Base-by-base conservation (phyloP, 2,113 vertebrate genomes). In the Quiscalus mexicanus region DNA sequence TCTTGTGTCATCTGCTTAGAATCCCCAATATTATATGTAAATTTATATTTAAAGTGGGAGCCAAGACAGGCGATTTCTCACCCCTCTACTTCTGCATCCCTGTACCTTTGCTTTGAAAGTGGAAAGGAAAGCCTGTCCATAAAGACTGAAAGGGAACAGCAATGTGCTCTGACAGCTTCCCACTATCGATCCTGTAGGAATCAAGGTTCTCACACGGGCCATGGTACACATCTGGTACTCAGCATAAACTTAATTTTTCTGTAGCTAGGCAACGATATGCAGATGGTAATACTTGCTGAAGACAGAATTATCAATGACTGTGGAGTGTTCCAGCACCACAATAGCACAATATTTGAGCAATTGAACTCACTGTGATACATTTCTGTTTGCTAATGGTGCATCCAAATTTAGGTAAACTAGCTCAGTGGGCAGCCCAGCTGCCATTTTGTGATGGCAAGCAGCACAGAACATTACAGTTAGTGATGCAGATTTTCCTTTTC, bases 221-320 rank as follows among this genome's bases (percentile, higher is more conserved):
- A 28, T 22, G 23, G 16, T 53, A 70, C 53, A 64, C 47, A 84
- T 31, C 59, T 80, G 63, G 23, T 58, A 45, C 33, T 84, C 52
- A 47, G 15, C 39, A 70, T 60, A 84, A 90, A 65, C 27, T 65
- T 65, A 64, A 33, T 76, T 78, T 45, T 83, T 28, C 31, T 90
- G 70, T 74, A 87, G 19, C 75, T 88, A 94, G 39, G 69, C 64
- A 85, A 63, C 17, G 2, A 67, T 84, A 49, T 64, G 31, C 42
- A 77, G 85, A 77, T 59, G 55, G 55, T 59, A 76, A 82, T 73
- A 62, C 70, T 87, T 89, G 42, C 58, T 85, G 81, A 87, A 89
- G 47, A 87, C 49, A 82, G 56, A 79, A n/a, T 89, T 59, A 84
- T 80, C 73, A 70, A 60, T 37, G 74, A 68, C 49, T 60, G 25